Base-by-base conservation (phyloP, 2,888 invertebrate genomes). In the Cosmorhoe ocellata region DNA sequence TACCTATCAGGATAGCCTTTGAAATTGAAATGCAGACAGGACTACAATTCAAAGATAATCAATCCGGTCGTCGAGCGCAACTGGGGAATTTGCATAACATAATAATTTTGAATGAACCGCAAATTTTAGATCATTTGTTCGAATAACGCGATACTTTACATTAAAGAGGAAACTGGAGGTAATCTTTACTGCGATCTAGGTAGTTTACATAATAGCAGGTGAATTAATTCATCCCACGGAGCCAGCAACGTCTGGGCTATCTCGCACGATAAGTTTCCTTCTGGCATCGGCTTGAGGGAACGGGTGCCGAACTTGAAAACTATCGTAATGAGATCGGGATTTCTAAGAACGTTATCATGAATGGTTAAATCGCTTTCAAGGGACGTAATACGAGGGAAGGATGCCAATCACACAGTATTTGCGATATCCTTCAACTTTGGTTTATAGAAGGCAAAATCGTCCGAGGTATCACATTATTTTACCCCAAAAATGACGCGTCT, bases 141-240 rank as follows among this genome's bases (percentile, higher is more conserved):
- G 58, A 71, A 67, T 68, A 64, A 72, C 67, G 57, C 68, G 66
- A 64, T 71, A 72, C 60, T 63, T 71, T 59, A 67, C 64, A 69
- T 68, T 70, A 66, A 61, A 66, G 54, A 59, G 69, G 63, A 69
- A 68, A 70, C 65, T 67, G 68, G 56, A 56, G 61, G 65, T 84
- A 88, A 24, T 87, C 87, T 85, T 84, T 80, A 84, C 79, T 80
- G 74, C 80, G 65, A 89, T 89, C 86, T 80, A 75, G 73, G 79
- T 77, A 69, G 75, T 79, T 78, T 72, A 79, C 81, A 81, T 76
- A 74, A 83, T 79, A 70, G 77, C 74, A 71, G 74, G 72, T 70
- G 74, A 86, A 86, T 87, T 85, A 86, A 87, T 87, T 87, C 86
- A 81, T 80, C 74, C 79, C 83, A 84, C 82, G 86, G 70, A 77